These are phyloP conservation scores for Melanocharis versteri DNA, from an alignment of 2,113 vertebrate species.

Conservation along the genomic window DNA sequence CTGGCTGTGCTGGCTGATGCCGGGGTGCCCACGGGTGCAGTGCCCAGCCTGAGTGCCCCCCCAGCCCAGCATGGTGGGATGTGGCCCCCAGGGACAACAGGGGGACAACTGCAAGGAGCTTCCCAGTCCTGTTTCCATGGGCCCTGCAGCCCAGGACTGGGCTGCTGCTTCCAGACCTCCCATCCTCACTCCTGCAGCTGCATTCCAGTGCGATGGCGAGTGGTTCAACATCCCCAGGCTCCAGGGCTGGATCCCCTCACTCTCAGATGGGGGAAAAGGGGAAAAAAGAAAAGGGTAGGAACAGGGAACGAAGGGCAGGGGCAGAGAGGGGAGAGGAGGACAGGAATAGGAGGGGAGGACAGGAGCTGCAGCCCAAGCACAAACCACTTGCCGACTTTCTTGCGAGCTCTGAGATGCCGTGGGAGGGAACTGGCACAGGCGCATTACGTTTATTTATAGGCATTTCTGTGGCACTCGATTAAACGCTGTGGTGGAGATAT, in stretches of 20 bases:
- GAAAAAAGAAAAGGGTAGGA: not conserved
- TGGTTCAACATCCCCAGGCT: fast-evolving
- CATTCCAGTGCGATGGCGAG: not conserved
- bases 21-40: fast-evolving
- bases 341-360: not conserved
- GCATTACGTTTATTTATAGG: constrained; percentile 47
- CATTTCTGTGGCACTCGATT: constrained; percentile 59
- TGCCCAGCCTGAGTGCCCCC: not conserved
- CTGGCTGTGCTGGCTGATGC: not conserved
- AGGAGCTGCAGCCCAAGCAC: constrained; percentile 4
- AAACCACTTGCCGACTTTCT: not conserved
- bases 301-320: not conserved
- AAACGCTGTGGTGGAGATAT: constrained; percentile 46
- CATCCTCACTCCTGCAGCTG: not conserved
- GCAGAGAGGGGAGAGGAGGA: not conserved
- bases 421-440: constrained; percentile 51
- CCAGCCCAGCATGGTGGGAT: fast-evolving
- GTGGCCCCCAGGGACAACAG: fast-evolving
- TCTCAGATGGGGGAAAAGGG: not conserved
- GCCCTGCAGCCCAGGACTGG: not conserved
- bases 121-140: fast-evolving
- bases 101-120: not conserved
- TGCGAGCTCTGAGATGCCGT: constrained; percentile 13
- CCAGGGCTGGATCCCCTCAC: fast-evolving
- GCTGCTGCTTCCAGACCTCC: not conserved